Evolutionary conservation across 2,113 vertebrate genomes (phyloP).

Genomic region (Trematocara stigmaticum): DNA sequence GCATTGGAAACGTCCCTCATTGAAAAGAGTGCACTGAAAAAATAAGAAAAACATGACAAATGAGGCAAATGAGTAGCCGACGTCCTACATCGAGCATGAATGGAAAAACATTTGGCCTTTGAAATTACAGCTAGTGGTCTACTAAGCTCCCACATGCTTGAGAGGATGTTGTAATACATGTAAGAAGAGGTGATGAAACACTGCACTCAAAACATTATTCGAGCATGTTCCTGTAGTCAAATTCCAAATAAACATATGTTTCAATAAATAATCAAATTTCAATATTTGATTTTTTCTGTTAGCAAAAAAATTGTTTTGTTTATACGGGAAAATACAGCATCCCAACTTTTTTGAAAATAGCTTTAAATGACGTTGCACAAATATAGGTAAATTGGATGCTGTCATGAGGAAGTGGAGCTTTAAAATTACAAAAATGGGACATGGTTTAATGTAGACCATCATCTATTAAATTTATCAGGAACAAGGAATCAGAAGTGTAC

Average conservation of each 20-base stretch:
- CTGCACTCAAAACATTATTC: background rate
- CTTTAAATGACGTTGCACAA: background rate
- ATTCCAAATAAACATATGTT: background rate
- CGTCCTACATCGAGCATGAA: background rate
- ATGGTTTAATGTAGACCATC: background rate
- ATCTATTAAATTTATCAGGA: slow-evolving; percentile 8
- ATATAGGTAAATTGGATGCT: background rate
- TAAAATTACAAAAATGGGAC: background rate
- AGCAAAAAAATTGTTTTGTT: background rate
- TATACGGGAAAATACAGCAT: background rate
- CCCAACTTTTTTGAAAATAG: background rate
- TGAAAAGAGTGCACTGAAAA: background rate
- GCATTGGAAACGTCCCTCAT: background rate
- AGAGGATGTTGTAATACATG: background rate
- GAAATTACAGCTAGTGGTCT: background rate
- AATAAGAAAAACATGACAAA: background rate
- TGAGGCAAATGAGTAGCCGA: background rate
- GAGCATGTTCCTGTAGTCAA: background rate
- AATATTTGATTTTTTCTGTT: background rate
- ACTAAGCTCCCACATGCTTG: background rate
- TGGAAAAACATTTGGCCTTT: background rate
- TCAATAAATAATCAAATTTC: background rate
- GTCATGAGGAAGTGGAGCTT: background rate
- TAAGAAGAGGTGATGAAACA: background rate
- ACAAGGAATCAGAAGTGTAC: background rate